Base-by-base conservation (phyloP, 2,888 invertebrate species). In the Nephrotoma guestfalica region DNA sequence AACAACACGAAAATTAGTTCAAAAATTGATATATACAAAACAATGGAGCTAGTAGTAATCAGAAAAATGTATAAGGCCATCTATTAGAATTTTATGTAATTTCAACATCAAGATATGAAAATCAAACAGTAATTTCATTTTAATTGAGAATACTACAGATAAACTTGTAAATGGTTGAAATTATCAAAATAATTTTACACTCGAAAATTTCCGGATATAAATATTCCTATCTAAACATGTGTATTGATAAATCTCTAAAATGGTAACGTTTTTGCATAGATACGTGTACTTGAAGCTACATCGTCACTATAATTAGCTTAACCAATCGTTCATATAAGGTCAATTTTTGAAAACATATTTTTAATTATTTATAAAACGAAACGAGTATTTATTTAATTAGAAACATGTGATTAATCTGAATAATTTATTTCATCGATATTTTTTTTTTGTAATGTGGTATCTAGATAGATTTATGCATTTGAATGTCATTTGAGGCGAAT, bases 1-100 rank as follows among this genome's bases (percentile, higher is more conserved):
- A 87, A 88, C 89, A 89, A 88, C 88, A 88, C 88, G 87, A 88
- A 86, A 71, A 15, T 87, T 88, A 87, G 87, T 88, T 86, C n/a
- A 40, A 6, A 43, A 43, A 30, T 11, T 43, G 6, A 18, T 85
- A 18, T 43, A 18, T 85, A 43, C 85, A 85, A 85, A 85, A 85
- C 85, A 85, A 43, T 18, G 40, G 89, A 88, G 88, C 88, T 87
- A 71, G 30, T 71, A 71, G 7, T 18, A 43, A 30, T 84, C 40
- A 6, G 18, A 18, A 71, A 71, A 30, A 42, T 6, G 18, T 71
- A 4, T 71, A 71, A 71, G 41, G 30, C n/a, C 11, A 71, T 11
- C 57, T 30, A n/a, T n/a, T 86, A 86, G 86, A 43, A 86, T 47
- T 18, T 7, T 43, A 4, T 43, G 7, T 42, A 41, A 42, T 15